Percentiles rank a stretch among this genome's conserved stretches.
phyloP scores from a whole-genome alignment of 2,888 invertebrate genomes.

The Busseola fusca region DNA sequence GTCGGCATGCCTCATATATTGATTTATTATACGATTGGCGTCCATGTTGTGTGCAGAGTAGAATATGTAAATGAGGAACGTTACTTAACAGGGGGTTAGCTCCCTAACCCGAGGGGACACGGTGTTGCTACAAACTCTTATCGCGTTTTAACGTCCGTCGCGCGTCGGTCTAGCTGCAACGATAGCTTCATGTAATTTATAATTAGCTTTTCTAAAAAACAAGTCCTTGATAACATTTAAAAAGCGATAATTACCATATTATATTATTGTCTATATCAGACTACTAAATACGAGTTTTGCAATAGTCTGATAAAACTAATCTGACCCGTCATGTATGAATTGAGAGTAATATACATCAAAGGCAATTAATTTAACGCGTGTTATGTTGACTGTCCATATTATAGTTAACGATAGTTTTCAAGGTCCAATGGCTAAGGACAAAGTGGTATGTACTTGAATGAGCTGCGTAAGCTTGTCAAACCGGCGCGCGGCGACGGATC shows the following conservation, averaged over 20 bases:
- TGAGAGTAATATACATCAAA: constrained; percentile 17
- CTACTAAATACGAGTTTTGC: not conserved
- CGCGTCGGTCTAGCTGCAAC: constrained; percentile 14
- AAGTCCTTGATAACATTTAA: not conserved
- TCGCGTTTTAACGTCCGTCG: constrained; percentile 22
- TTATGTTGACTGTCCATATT: constrained; percentile 24
- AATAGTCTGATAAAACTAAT: constrained; percentile 9
- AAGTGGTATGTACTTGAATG: constrained; percentile 48
- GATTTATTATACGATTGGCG: constrained; percentile 46
- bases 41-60: constrained; percentile 38
- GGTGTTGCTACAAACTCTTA: constrained; percentile 35
- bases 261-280: too few relatives aligned
- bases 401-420: constrained; percentile 39
- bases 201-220: constrained; percentile 5
- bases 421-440: constrained; percentile 39
- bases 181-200: constrained; percentile 14
- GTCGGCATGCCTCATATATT: constrained; percentile 36
- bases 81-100: constrained; percentile 21
- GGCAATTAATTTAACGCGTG: constrained; percentile 30
- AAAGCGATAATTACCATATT: not conserved
- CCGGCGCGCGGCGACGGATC: constrained; percentile 7
- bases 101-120: constrained; percentile 27
- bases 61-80: constrained; percentile 44
- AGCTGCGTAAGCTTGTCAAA: constrained; percentile 53
- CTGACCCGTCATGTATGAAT: constrained; percentile 5